Evolutionary conservation across 2,888 invertebrate genomes (phyloP).

Genomic region (Willowsia nigromaculata): DNA sequence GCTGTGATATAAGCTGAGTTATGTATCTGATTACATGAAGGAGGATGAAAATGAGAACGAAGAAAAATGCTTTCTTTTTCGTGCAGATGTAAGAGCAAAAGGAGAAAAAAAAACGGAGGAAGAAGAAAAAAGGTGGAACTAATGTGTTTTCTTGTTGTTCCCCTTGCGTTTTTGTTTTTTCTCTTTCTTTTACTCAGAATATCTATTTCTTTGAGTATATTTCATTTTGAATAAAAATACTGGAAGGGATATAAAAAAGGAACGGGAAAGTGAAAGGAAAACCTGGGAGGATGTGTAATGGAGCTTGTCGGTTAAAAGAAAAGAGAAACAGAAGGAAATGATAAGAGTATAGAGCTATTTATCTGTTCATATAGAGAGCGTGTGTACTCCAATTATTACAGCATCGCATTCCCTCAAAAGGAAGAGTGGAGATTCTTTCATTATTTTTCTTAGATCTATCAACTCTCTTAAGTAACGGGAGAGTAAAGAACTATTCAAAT

Average conservation of each 20-base stretch:
- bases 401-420: not conserved
- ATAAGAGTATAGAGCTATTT: not conserved
- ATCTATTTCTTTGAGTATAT: not conserved
- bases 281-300: not conserved
- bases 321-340: not conserved
- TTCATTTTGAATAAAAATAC: not conserved
- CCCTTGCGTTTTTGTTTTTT: not conserved
- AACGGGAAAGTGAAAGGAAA: not conserved
- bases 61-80: not conserved
- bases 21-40: not conserved
- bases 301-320: not conserved
- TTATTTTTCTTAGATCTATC: not conserved
- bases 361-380: not conserved
- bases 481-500: not conserved
- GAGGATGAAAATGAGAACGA: not conserved
- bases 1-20: not conserved
- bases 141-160: conserved; percentile 10
- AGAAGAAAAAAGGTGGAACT: conserved; percentile 32
- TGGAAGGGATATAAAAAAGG: not conserved
- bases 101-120: not conserved
- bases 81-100: not conserved
- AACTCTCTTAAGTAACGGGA: not conserved
- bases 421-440: no score
- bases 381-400: not conserved
- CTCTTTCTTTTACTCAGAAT: not conserved